A percentile compares a stretch with the other conserved stretches of the same genome.
Conservation (phyloP, 2,113 vertebrate species). For the Octodon degus region DNA sequence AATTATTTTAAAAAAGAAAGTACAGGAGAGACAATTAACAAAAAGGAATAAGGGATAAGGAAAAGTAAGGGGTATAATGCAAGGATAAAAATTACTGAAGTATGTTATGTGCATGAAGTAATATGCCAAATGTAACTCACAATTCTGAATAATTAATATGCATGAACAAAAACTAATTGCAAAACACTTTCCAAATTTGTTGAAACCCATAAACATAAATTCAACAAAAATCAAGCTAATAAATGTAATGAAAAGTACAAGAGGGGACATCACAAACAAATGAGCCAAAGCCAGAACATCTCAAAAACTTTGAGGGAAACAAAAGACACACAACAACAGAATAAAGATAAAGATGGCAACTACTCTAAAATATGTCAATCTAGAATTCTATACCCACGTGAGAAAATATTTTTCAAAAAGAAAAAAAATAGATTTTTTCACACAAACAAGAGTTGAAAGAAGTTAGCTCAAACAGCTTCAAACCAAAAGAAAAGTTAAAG, state of each 20-base stretch:
- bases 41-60: background rate
- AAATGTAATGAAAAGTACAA: background rate
- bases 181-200: background rate
- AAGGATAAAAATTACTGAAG: background rate
- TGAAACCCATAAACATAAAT: background rate
- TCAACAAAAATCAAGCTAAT: background rate
- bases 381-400: background rate
- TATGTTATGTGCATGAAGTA: background rate
- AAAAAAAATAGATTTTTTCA: background rate
- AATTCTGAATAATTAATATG: background rate
- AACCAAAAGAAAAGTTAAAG: background rate
- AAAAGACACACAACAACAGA: background rate
- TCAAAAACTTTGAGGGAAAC: background rate
- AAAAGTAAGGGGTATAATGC: background rate
- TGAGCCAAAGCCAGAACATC: background rate
- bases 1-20: background rate
- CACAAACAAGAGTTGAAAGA: background rate
- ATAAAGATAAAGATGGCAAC: background rate
- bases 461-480: background rate
- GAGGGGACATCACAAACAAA: background rate
- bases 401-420: background rate
- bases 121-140: background rate
- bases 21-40: background rate
- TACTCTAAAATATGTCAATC: background rate
- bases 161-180: background rate